A percentile compares a stretch with the other conserved stretches of the same genome.
Evolutionary conservation across 2,888 invertebrate species (phyloP).

Genomic region (Drosophila peninsularis): DNA sequence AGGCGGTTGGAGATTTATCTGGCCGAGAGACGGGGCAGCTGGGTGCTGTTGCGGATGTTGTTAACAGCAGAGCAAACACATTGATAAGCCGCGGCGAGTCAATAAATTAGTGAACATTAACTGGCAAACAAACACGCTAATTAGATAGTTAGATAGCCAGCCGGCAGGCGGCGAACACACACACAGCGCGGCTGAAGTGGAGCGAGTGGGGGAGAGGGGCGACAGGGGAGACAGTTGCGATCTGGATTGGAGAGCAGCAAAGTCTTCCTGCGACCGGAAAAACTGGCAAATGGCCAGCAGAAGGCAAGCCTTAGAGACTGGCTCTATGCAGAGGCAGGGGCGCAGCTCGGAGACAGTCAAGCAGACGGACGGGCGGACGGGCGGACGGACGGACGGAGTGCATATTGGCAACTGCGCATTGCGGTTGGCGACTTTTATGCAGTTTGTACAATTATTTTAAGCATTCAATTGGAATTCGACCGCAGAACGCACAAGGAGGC

Average conservation of each 20-base stretch:
- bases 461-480: conserved; percentile 80
- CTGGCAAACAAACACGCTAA: conserved; percentile 67
- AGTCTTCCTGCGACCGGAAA: conserved; percentile 68
- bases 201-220: background rate
- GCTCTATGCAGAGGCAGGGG: background rate
- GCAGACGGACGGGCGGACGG: background rate
- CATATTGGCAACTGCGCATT: conserved; percentile 73
- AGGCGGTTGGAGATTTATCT: background rate
- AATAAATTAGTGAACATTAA: conserved; percentile 65
- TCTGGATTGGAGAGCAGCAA: conserved; percentile 18
- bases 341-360: background rate
- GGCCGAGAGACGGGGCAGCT: conserved; percentile 1
- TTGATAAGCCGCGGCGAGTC: conserved; percentile 53
- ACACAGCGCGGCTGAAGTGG: background rate
- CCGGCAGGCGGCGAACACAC: conserved; percentile 31
- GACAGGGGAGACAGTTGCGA: background rate
- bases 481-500: conserved; percentile 60
- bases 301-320: background rate
- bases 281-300: conserved; percentile 69
- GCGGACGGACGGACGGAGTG: conserved; percentile 5
- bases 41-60: conserved; percentile 63
- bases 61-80: conserved; percentile 68
- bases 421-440: conserved; percentile 66
- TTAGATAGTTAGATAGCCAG: conserved; percentile 65
- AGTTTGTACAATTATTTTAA: conserved; percentile 73